Base-by-base conservation (phyloP, 2,888 invertebrate species). In the Sarcophaga carnaria region DNA sequence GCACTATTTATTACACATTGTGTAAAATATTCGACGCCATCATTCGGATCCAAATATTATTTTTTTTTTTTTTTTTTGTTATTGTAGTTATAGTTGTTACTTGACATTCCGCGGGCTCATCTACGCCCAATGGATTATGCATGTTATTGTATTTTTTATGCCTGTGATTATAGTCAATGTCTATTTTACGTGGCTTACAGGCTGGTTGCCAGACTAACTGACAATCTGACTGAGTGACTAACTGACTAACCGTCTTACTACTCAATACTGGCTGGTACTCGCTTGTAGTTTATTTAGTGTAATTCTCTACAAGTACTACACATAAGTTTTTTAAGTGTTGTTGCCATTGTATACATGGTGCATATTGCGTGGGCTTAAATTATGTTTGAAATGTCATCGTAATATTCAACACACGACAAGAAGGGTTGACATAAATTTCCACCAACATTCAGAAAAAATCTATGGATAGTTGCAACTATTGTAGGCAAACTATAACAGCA, bases 371-470 rank as follows among this genome's bases (percentile, higher is more conserved):
- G 93, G 93, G 93, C 91, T 92, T 93, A 93, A 93, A 93, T 93
- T 93, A 93, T 93, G 93, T 93, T 92, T 91, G 90, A 93, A 93
- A 93, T 93, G 93, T 93, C 93, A 93, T 93, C 93, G 92, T 93
- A 93, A 93, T 93, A 93, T 93, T 92, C 93, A 92, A 92, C 93
- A 92, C 92, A 92, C 92, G 91, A 92, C 92, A 92, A 92, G 92
- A 92, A 92, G 92, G 92, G 92, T 92, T 92, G 93, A 92, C 93
- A 92, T 92, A 92, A 93, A 92, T 92, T 92, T 93, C 92, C 92
- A 92, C 92, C 92, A 92, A 92, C 92, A 92, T 92, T 91, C 89
- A 87, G 72, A 72, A 54, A 49, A n/a, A 64, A 75, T 63, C 75
- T 75, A 71, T 74, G 83, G 80, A 77, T 83, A 70, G 79, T 82